phyloP scores from a whole-genome alignment of 2,888 invertebrate species.

The Galeopsomyia nigrocyanea region DNA sequence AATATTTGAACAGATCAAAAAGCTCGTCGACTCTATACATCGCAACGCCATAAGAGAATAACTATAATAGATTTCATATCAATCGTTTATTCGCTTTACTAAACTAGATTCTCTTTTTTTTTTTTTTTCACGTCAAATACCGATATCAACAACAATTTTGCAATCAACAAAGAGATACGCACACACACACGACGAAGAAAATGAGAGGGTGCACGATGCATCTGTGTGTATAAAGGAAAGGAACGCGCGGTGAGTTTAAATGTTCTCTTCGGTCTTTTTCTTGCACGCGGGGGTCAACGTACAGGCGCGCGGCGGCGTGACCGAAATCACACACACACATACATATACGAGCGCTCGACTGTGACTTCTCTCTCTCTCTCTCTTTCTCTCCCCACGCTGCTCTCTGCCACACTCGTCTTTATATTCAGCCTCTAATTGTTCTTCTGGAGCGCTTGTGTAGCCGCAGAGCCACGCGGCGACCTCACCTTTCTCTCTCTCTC shows the following conservation, averaged over 20 bases:
- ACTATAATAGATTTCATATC: too few species aligned
- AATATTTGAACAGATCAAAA: too few species aligned
- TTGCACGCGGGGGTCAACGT: conserved; percentile 63
- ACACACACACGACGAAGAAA: background rate
- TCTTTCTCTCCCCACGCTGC: conserved; percentile 13
- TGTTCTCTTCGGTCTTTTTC: conserved; percentile 54
- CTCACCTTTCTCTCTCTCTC: conserved; percentile 19
- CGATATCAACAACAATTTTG: too few species aligned
- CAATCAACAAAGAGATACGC: too few species aligned
- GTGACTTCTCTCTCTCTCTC: conserved; percentile 56
- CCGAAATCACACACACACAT: conserved; percentile 66
- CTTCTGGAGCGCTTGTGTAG: conserved; percentile 37
- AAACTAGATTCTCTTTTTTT: too few species aligned
- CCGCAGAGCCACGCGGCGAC: background rate
- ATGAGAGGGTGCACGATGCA: conserved; percentile 7
- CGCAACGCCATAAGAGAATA: too few species aligned
- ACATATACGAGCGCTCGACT: conserved; percentile 60
- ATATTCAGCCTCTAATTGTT: conserved; percentile 63
- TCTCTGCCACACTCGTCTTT: conserved; percentile 52
- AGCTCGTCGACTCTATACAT: too few species aligned
- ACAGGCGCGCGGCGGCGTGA: conserved; percentile 67
- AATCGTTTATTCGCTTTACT: too few species aligned
- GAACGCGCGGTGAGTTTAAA: conserved; percentile 59
- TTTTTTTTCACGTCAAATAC: too few species aligned
- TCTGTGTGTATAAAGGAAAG: conserved; percentile 48